Percentiles rank a stretch among this genome's conserved stretches.
phyloP scores from a whole-genome alignment of 2,888 invertebrate genomes.

The Trissolcus japonicus region DNA sequence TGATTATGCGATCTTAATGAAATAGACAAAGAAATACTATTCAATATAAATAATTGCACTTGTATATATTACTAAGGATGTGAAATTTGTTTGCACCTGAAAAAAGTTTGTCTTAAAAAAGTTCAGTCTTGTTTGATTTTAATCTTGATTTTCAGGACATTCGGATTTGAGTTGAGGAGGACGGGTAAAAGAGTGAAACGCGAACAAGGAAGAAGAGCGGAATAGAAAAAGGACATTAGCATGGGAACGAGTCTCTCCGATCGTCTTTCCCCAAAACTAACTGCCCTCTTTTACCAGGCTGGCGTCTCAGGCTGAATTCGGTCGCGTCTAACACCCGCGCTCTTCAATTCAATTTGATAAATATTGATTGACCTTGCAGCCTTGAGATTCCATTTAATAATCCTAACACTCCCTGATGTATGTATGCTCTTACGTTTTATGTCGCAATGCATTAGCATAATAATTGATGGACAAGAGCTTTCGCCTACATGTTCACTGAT shows the following conservation, averaged over 20 bases:
- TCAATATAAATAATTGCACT: too few species aligned
- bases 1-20: too few species aligned
- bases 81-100: too few species aligned
- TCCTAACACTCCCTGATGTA: slow-evolving; percentile 61
- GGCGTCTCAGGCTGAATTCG: slow-evolving; percentile 34
- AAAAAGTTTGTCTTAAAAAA: too few species aligned
- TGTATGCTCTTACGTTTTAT: slow-evolving; percentile 60
- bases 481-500: slow-evolving; percentile 14
- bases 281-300: slow-evolving; percentile 31
- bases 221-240: slow-evolving; percentile 60
- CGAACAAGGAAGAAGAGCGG: slow-evolving; percentile 38
- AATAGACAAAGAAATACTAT: too few species aligned
- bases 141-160: slow-evolving; percentile 48
- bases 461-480: slow-evolving; percentile 63
- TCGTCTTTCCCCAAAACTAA: slow-evolving; percentile 53
- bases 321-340: slow-evolving; percentile 23
- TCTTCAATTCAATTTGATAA: slow-evolving; percentile 68
- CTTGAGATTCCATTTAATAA: slow-evolving; percentile 72
- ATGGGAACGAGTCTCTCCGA: slow-evolving; percentile 63
- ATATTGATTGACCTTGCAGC: slow-evolving; percentile 67
- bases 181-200: slow-evolving; percentile 22
- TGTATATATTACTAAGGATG: too few species aligned
- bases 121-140: slow-evolving; percentile 31
- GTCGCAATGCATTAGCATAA: slow-evolving; percentile 69
- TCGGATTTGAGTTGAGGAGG: slow-evolving; percentile 51